Base-by-base conservation (phyloP, 2,113 vertebrate species). In the Saccopteryx leptura region DNA sequence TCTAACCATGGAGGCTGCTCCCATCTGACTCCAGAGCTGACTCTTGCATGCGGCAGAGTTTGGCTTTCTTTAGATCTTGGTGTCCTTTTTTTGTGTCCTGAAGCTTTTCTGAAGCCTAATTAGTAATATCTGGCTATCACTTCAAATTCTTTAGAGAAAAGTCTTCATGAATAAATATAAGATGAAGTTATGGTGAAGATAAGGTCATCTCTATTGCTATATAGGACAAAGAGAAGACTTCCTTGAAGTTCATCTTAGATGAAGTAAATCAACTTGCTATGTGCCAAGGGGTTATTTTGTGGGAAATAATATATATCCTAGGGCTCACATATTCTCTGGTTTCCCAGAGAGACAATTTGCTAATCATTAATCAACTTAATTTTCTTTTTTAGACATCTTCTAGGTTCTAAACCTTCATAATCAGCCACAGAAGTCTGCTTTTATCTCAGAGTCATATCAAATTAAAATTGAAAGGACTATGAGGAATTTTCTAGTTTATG, bases 391-490 rank as follows among this genome's bases (percentile, higher is more conserved):
- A 82, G 61, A 82, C 15, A 78, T 39, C 39, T 39, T 39, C 39
- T 39, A 39, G 39, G 39, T 39, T 39, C 39, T 39, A 39, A 39
- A 39, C 39, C 66, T 94, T 54, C 11, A 10, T 60, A 52, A 2
- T 68, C 65, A 68, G 65, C 65, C 65, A 66, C 14, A 31, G 28
- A 66, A 31, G 26, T 66, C 28, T n/a, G 5, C n/a, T 66, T 66
- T 66, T 66, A 28, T 66, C 14, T 66, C n/a, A 66, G 65, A n/a
- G 14, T 66, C 21, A 91, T 18, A 76, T 52, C 72, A 91, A 93
- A n/a, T 91, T 95, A 94, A 82, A 89, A 61, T 95, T 65, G n/a
- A 92, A 82, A 87, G n/a, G 54, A 88, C 39, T 56, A n/a, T n/a
- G 84, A 24, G 9, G 15, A 61, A 63, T 75, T 79, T 92, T 97